These are phyloP conservation scores for Smittia sp. DNA, from an alignment of 2,888 invertebrate species.

Conservation along the genomic window DNA sequence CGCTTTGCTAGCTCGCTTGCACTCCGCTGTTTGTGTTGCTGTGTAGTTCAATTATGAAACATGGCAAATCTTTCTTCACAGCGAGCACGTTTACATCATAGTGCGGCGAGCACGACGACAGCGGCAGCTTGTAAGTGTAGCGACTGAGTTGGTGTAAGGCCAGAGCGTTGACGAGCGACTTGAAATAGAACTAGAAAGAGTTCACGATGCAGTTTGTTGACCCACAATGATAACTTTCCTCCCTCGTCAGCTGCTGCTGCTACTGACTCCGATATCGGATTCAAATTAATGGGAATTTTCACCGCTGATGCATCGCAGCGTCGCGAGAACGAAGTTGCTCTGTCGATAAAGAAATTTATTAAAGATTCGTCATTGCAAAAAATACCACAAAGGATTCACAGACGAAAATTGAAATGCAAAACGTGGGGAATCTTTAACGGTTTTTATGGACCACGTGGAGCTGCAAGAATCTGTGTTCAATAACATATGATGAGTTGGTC, in stretches of 20 bases:
- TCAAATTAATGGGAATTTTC: too few species aligned
- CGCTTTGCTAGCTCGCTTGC: background rate
- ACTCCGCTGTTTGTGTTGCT: background rate
- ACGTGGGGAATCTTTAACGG: too few species aligned
- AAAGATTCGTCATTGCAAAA: too few species aligned
- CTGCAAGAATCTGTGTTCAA: too few species aligned
- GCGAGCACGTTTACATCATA: conserved; percentile 5
- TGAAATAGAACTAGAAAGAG: conserved; percentile 11
- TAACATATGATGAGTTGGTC: too few species aligned
- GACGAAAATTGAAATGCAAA: too few species aligned
- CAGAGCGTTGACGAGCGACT: background rate
- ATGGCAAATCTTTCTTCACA: conserved; percentile 4
- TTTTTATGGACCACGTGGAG: too few species aligned
- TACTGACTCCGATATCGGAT: too few species aligned
- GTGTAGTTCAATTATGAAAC: background rate
- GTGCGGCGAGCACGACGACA: background rate
- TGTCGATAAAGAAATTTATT: too few species aligned
- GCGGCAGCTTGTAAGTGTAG: background rate
- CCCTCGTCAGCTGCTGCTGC: background rate
- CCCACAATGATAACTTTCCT: background rate
- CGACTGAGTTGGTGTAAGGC: background rate
- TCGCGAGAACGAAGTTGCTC: too few species aligned
- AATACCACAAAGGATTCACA: too few species aligned
- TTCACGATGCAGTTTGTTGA: conserved; percentile 9
- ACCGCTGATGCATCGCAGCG: too few species aligned